Percentiles rank a stretch among this genome's conserved stretches.
phyloP scores from a whole-genome alignment of 2,113 vertebrate genomes.

The Cyphomyrus plagiostoma region DNA sequence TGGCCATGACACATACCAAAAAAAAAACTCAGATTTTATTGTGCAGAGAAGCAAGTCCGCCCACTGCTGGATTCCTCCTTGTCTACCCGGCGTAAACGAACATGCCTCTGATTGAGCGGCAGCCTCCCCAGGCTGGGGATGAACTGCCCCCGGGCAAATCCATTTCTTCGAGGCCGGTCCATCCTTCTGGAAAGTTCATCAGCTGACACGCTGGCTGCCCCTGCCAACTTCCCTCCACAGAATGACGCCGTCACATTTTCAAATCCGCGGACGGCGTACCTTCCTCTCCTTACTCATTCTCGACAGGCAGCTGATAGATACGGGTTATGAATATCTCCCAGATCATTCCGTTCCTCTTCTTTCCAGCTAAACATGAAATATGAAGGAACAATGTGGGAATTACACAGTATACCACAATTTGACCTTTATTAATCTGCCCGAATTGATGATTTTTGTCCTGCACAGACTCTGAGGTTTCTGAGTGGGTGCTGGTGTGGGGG shows the following conservation, averaged over 20 bases:
- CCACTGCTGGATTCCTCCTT: conserved; percentile 13
- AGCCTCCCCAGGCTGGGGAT: conserved; percentile 25
- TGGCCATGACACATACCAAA: conserved; percentile 7
- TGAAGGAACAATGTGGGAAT: conserved; percentile 47
- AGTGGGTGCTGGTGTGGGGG: background rate
- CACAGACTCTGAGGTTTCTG: background rate
- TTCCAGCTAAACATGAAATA: conserved; percentile 41
- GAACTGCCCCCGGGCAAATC: conserved; percentile 1
- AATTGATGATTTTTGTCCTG: conserved; percentile 26
- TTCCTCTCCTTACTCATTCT: conserved; percentile 22
- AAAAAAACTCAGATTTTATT: conserved; percentile 5
- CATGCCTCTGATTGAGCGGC: conserved; percentile 29
- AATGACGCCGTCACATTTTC: conserved; percentile 17
- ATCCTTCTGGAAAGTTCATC: conserved; percentile 27
- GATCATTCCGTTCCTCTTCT: background rate
- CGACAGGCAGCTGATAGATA: background rate
- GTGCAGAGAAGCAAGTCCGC: background rate
- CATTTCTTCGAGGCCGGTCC: background rate
- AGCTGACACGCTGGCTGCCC: conserved; percentile 1
- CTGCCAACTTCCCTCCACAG: background rate
- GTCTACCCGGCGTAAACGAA: conserved; percentile 28
- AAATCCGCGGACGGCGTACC: conserved; percentile 20
- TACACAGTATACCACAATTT: conserved; percentile 43
- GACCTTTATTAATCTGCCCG: conserved; percentile 43
- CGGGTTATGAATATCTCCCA: background rate